Evolutionary conservation across 2,888 invertebrate species (phyloP).

Genomic region (Galerucella pusilla): DNA sequence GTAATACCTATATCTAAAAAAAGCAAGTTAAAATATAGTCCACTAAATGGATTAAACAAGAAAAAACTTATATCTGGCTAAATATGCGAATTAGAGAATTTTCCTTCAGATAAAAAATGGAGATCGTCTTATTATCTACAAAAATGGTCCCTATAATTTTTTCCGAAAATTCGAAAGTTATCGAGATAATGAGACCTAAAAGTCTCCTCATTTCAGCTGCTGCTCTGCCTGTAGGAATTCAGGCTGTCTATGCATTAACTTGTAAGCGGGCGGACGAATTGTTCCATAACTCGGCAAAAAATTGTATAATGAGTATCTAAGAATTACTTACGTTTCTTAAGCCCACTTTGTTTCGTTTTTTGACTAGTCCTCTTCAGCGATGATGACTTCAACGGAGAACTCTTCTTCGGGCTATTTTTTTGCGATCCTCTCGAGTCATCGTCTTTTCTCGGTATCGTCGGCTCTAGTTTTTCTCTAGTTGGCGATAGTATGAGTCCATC

Average conservation of each 20-base stretch:
- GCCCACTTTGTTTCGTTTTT: constrained; percentile 69
- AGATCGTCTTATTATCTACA: too few relatives aligned
- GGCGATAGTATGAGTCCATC: constrained; percentile 78
- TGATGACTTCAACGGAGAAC: constrained; percentile 72
- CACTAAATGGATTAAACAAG: too few relatives aligned
- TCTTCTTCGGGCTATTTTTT: constrained; percentile 67
- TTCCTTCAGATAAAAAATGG: too few relatives aligned
- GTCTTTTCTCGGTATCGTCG: constrained; percentile 71
- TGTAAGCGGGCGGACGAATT: too few relatives aligned
- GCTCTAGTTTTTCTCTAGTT: constrained; percentile 78
- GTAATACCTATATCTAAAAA: constrained; percentile 18
- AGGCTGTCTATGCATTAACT: too few relatives aligned
- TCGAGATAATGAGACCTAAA: too few relatives aligned
- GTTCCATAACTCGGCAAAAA: not conserved
- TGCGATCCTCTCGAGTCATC: constrained; percentile 67
- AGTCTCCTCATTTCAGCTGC: too few relatives aligned
- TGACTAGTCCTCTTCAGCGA: constrained; percentile 64
- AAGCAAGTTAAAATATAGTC: not conserved
- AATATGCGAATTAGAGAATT: too few relatives aligned
- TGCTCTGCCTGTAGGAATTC: too few relatives aligned
- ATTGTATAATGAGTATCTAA: not conserved
- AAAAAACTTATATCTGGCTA: too few relatives aligned
- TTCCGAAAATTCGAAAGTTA: too few relatives aligned
- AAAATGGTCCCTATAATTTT: too few relatives aligned
- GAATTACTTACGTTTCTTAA: constrained; percentile 64